phyloP scores from a whole-genome alignment of 2,888 invertebrate genomes.

The Drosophila pseudotalamancana region DNA sequence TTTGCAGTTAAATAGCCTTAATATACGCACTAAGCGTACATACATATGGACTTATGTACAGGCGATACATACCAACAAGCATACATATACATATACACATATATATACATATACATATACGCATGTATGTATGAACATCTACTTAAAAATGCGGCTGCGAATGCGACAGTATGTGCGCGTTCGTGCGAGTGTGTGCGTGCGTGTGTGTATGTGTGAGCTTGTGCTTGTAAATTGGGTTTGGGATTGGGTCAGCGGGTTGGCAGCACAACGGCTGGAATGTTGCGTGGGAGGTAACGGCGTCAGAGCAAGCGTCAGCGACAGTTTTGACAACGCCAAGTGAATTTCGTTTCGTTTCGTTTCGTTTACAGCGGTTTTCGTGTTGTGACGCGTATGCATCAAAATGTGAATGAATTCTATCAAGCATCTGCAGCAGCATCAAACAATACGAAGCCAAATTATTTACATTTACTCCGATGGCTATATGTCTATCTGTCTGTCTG shows the following conservation, averaged over 20 bases:
- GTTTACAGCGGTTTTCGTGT: constrained; percentile 44
- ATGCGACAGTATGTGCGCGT: constrained; percentile 29
- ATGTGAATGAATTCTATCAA: constrained; percentile 62
- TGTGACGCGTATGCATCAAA: constrained; percentile 55
- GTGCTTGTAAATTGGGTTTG: constrained; percentile 27
- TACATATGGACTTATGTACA: constrained; percentile 18
- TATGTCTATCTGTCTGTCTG: not conserved
- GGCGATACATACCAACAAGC: constrained; percentile 1
- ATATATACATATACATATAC: not conserved
- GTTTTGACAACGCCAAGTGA: constrained; percentile 43
- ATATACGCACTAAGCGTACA: constrained; percentile 35
- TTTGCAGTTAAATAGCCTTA: constrained; percentile 44
- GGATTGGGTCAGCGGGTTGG: constrained; percentile 75
- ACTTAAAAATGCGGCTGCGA: constrained; percentile 39
- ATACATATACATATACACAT: no score
- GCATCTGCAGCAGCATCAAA: constrained; percentile 1
- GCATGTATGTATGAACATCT: constrained; percentile 2
- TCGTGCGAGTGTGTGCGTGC: constrained; percentile 10
- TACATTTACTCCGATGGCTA: not conserved
- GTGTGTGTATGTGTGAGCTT: constrained; percentile 22
- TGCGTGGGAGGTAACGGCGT: constrained; percentile 58
- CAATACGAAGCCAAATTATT: not conserved
- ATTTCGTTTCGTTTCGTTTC: constrained; percentile 41
- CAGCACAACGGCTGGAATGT: constrained; percentile 64
- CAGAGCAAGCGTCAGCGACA: constrained; percentile 29